These are phyloP conservation scores for Ancistrus triradiatus DNA, from an alignment of 2,113 vertebrate species.

Conservation along the genomic window DNA sequence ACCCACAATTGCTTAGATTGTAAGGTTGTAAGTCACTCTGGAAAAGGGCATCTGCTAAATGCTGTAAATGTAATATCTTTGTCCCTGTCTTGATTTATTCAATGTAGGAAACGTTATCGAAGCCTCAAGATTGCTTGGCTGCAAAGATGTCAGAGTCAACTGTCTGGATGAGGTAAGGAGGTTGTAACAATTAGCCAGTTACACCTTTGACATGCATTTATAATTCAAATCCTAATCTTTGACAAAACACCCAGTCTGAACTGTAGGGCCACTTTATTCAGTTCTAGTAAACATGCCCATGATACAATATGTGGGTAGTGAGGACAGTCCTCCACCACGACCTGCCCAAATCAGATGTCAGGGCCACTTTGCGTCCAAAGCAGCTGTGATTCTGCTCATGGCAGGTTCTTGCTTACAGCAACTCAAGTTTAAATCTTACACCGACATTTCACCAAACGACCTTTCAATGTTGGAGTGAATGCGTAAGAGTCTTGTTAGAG, in stretches of 20 bases:
- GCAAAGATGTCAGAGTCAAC: conserved; percentile 91
- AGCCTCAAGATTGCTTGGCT: conserved; percentile 83
- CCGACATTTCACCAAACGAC: too few relatives aligned
- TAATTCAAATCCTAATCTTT: too few relatives aligned
- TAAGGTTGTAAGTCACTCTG: too few relatives aligned
- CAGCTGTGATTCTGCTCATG: not conserved
- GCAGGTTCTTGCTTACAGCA: not conserved
- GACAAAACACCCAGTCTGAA: too few relatives aligned
- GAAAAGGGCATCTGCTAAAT: too few relatives aligned
- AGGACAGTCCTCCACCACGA: not conserved
- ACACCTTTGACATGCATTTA: too few relatives aligned
- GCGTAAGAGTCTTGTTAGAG: too few relatives aligned
- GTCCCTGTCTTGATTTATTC: conserved; percentile 4
- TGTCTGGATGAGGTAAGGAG: conserved; percentile 97
- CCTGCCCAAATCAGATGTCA: conserved; percentile 58
- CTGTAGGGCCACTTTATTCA: not conserved
- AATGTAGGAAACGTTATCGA: conserved; percentile 84
- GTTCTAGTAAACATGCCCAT: not conserved
- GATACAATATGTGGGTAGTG: not conserved
- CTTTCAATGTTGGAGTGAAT: too few relatives aligned
- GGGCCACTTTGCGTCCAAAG: conserved; percentile 12
- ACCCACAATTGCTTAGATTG: too few relatives aligned
- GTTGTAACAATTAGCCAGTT: not conserved
- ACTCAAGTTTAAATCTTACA: too few relatives aligned
- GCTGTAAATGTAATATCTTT: too few relatives aligned